These are phyloP conservation scores for Bubo blakistoni DNA, from an alignment of 2,113 vertebrate species.

Conservation along the genomic window DNA sequence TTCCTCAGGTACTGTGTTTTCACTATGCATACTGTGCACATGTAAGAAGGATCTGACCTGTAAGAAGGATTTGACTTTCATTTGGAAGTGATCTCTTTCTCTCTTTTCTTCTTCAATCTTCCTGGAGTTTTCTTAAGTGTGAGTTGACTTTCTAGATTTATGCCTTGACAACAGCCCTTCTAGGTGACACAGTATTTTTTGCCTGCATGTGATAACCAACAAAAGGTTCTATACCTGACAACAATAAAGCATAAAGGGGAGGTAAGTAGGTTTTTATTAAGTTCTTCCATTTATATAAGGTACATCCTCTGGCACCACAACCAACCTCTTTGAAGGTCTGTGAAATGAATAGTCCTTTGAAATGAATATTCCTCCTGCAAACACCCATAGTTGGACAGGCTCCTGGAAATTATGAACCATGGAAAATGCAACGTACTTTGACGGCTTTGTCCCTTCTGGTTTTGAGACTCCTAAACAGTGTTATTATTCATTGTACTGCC, in stretches of 20 bases:
- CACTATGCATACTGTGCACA: neutral
- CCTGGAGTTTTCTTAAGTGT: neutral
- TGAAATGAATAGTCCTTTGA: neutral
- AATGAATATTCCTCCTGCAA: neutral
- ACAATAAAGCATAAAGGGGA: neutral
- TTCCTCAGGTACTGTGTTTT: neutral
- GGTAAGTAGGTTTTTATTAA: rapidly evolving
- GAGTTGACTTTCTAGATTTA: neutral
- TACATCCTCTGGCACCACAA: neutral
- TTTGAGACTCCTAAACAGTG: neutral
- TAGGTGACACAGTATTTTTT: neutral
- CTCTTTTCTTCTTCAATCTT: neutral
- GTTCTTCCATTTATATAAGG: neutral
- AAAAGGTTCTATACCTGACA: neutral
- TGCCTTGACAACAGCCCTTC: neutral
- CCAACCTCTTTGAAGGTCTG: neutral
- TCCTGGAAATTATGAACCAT: neutral
- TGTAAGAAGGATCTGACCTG: neutral
- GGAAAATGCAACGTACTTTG: neutral
- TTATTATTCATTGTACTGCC: neutral
- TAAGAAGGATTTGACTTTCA: neutral
- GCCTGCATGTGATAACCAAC: neutral
- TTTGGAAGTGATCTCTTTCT: neutral
- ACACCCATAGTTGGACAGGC: neutral
- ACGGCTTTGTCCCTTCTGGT: neutral